Base-by-base conservation (phyloP, 2,888 invertebrate species). In the Nemotelus pantherinus region DNA sequence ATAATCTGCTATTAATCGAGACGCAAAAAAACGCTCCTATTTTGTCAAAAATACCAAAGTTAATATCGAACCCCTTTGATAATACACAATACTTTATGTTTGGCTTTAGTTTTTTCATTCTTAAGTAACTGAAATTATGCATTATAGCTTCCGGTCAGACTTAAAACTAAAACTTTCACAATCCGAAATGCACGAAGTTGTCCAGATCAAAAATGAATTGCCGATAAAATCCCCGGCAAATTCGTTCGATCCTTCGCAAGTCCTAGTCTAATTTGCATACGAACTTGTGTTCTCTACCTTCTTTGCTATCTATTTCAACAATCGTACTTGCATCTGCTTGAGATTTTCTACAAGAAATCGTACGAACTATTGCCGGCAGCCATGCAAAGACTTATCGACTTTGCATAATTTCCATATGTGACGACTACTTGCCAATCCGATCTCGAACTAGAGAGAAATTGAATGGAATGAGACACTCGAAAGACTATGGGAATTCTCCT, bases 341-440 rank as follows among this genome's bases (percentile, higher is more conserved):
- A 25, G 25, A 25, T 25, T 25, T 43, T 10, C 5, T 63, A 9
- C 47, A 65, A 65, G 65, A n/a, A 65, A 65, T 10, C 3, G 65
- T 39, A 45, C n/a, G 63, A 63, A 63, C 43, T 47, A 41, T 47
- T 65, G 65, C 65, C 47, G 47, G 65, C 45, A 65, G 45, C n/a
- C 65, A 65, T 65, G 2, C 65, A 44, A 65, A 47, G 65, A 65
- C 65, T 65, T 65, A 65, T 65, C 65, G 65, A 65, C 65, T 65
- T 65, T 65, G 47, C 65, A 65, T 65, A 65, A 65, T 65, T 65
- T 65, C 47, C 65, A 65, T 45, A 65, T 65, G 65, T 65, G 65
- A 50, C 63, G 10, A 45, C 45, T 44, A 43, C 65, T 65, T 65
- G 65, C 65, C 65, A 65, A 65, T 50, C 50, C 9, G 5, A 5